Evolutionary conservation across 2,888 invertebrate genomes (phyloP), one percentile per base, ranked within the genome.

Genomic region (Parascotia fuliginaria): DNA sequence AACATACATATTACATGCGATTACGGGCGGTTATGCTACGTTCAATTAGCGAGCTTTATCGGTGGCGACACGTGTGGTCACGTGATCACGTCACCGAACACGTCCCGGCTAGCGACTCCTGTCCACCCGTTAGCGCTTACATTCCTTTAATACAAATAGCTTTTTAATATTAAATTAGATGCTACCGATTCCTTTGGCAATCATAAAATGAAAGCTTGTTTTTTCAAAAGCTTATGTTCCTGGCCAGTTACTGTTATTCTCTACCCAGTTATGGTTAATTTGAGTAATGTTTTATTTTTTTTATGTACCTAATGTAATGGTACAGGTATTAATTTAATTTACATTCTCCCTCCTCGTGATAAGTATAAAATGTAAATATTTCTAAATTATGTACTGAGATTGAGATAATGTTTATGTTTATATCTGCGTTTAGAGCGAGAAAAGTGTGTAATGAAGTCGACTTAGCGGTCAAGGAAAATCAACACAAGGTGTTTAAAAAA

Each of bases 71-170:
- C 70, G 70, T 64, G 69, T 45, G 69, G 74, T 66, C 73, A 74
- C 75, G 73, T 69, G 70, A 72, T 66, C 73, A 75, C 75, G 75
- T 69, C 77, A 73, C 12, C 48, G 42, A 43, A 55, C 79, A 77
- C 77, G 78, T 79, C 29, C 47, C 34, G 28, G 24, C 27, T 37
- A 24, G 16, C 40, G 32, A n/a, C 36, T 44, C 51, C n/a, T n/a
- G n/a, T n/a, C n/a, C 41, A 44, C 36, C 51, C 56, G 55, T 53
- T 45, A 52, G 36, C 57, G 60, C 55, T 60, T 58, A 63, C 67
- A 63, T 67, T 67, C 71, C 68, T 77, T 76, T 77, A 72, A 80
- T 82, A 81, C 77, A 83, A 80, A 83, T 77, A 72, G 73, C 70
- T 67, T 64, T 66, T 81, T 70, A 77, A 79, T 81, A 76, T 75